These are phyloP conservation scores for Odontamblyopus lacepedii DNA, from an alignment of 2,797 vertebrate genomes.

Conservation along the genomic window DNA sequence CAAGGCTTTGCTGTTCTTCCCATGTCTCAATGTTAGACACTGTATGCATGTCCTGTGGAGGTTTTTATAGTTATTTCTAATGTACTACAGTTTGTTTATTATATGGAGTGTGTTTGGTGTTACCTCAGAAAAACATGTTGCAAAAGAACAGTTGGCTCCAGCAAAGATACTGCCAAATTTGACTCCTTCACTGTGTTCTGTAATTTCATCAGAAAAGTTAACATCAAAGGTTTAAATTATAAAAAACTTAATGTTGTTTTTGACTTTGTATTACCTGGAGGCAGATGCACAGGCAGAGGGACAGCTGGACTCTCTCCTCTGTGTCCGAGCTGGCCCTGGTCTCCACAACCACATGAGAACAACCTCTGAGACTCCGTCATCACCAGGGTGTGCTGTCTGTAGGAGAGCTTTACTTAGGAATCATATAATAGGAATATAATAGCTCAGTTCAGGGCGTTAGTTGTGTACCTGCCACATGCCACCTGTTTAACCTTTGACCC, in stretches of 20 bases:
- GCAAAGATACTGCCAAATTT: slow-evolving; percentile 50
- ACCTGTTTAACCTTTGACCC: slow-evolving; percentile 76
- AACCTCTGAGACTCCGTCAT: slow-evolving; percentile 71
- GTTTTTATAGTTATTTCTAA: slow-evolving; percentile 1
- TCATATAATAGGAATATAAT: background rate
- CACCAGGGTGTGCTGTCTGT: slow-evolving; percentile 81
- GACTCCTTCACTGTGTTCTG: background rate
- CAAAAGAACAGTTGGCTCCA: slow-evolving; percentile 68
- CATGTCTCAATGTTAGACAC: background rate
- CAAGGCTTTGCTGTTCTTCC: slow-evolving; percentile 24
- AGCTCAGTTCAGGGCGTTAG: background rate
- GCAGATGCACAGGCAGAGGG: slow-evolving; percentile 74
- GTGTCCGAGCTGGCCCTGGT: slow-evolving; percentile 76
- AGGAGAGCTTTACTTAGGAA: background rate
- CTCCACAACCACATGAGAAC: slow-evolving; percentile 80
- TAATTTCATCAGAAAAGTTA: background rate
- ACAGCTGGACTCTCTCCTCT: slow-evolving; percentile 56
- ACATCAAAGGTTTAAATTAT: background rate
- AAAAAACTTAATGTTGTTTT: background rate
- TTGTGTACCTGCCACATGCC: slow-evolving; percentile 82
- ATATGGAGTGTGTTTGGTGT: fast-evolving
- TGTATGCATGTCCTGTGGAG: slow-evolving; percentile 13
- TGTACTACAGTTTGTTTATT: background rate
- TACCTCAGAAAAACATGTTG: slow-evolving; percentile 45
- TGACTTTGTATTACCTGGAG: slow-evolving; percentile 43